A percentile compares a stretch with the other conserved stretches of the same genome.
These are phyloP conservation scores for Thripadectes ignobilis DNA, from an alignment of 2,797 vertebrate genomes.

Conservation along the genomic window DNA sequence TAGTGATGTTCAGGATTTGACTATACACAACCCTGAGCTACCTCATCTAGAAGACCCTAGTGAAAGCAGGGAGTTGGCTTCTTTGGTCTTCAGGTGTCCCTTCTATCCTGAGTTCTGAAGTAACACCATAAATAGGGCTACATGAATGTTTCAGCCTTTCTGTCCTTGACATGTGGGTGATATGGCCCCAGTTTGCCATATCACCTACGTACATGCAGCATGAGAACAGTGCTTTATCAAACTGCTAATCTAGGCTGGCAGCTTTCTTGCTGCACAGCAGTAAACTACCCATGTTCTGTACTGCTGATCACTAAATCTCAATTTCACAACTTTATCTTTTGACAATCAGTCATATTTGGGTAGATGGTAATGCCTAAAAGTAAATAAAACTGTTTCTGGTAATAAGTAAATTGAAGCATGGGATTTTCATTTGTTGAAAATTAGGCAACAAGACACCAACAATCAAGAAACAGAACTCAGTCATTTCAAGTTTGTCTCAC, in stretches of 20 bases:
- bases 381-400: neutral
- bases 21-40: rapidly evolving
- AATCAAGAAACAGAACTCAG: neutral
- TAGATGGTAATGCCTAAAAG: neutral
- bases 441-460: neutral
- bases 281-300: neutral
- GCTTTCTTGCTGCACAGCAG: neutral
- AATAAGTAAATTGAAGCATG: neutral
- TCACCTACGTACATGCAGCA: neutral
- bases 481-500: neutral
- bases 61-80: neutral
- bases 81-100: neutral
- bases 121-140: neutral
- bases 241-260: neutral
- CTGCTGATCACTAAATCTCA: neutral
- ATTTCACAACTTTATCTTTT: neutral
- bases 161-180: neutral
- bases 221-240: neutral
- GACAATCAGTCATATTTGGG: neutral
- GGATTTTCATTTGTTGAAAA: neutral
- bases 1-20: neutral
- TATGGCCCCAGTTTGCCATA: neutral
- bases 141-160: neutral
- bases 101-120: neutral
- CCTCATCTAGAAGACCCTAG: neutral